Percentiles rank a stretch among this genome's conserved stretches.
Evolutionary conservation across 2,113 vertebrate species (phyloP).

Genomic region (Spermophilus dauricus): DNA sequence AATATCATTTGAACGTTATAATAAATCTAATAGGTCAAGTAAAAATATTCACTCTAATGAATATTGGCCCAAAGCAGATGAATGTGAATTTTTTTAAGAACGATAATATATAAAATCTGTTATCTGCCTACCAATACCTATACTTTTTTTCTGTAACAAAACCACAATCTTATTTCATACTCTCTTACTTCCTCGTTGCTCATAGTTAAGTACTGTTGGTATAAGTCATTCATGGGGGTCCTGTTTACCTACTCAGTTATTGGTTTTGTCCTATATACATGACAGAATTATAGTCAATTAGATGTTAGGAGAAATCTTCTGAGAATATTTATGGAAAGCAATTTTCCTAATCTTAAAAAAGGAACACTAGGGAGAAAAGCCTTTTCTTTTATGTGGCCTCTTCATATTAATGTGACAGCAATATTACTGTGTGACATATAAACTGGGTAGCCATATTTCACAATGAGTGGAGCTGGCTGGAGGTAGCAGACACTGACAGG

Average conservation of each 20-base stretch:
- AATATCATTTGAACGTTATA: background rate
- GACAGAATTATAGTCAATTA: background rate
- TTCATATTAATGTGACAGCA: background rate
- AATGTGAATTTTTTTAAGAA: background rate
- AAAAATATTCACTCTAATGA: background rate
- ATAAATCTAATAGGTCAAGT: background rate
- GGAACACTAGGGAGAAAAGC: background rate
- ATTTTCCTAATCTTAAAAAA: no score
- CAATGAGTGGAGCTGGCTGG: background rate
- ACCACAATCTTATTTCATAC: background rate
- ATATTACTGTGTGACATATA: background rate
- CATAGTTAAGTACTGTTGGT: background rate
- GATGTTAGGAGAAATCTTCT: background rate
- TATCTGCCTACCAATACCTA: background rate
- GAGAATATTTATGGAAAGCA: background rate
- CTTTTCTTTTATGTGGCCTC: background rate
- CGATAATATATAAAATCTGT: background rate
- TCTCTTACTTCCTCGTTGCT: background rate
- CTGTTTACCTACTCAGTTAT: background rate
- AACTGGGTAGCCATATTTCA: background rate
- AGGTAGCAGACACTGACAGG: background rate
- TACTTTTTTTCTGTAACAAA: background rate
- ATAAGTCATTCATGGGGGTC: background rate
- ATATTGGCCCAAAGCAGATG: background rate
- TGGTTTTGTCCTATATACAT: background rate